phyloP scores from a whole-genome alignment of 1,140 invertebrate species.

The Cryptotermes secundus region DNA sequence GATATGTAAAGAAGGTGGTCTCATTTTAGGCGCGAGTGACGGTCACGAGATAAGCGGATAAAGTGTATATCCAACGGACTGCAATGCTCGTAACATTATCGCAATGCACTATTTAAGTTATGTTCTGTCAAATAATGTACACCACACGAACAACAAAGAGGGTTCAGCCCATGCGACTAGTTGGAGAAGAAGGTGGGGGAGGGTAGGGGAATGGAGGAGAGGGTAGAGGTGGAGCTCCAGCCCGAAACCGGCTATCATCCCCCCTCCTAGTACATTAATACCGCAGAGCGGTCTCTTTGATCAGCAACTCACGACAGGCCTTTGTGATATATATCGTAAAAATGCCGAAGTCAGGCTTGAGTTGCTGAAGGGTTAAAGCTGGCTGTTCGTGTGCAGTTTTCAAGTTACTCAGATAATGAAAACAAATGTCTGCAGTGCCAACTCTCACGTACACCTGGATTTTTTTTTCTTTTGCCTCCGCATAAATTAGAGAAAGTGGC shows the following conservation, averaged over 20 bases:
- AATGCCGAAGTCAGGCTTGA: neutral
- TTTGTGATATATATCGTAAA: constrained; percentile 17
- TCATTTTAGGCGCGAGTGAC: neutral
- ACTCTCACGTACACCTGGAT: no score
- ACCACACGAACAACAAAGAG: neutral
- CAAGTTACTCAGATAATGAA: neutral
- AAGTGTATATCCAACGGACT: no score
- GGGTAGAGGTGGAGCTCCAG: neutral
- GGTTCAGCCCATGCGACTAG: neutral
- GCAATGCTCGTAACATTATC: neutral
- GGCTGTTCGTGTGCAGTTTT: neutral
- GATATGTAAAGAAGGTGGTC: neutral
- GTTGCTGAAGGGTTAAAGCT: neutral
- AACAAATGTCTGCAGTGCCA: neutral
- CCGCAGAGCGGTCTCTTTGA: neutral
- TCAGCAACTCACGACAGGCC: constrained; percentile 4
- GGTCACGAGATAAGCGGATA: neutral
- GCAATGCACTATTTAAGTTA: neutral
- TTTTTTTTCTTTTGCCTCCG: no score
- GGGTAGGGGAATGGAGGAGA: neutral
- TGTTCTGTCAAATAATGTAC: neutral
- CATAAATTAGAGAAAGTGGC: no score
- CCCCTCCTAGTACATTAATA: neutral
- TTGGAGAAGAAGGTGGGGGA: no score
- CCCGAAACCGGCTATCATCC: neutral